Base-by-base conservation (phyloP, 1,140 invertebrate genomes). In the Hylyphantes graminicola region DNA sequence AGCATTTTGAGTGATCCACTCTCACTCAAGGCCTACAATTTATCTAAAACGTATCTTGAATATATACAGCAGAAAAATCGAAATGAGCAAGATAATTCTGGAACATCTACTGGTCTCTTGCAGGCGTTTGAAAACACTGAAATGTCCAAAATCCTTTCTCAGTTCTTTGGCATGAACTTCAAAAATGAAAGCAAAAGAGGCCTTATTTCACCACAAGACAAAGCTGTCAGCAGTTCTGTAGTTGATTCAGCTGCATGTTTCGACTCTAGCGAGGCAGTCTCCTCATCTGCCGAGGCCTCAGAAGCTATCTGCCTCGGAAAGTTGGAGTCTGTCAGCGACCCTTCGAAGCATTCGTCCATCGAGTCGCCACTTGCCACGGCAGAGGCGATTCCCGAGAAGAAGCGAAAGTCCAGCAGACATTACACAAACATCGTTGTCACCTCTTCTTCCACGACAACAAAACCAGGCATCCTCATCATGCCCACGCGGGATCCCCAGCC, bases 381-480 rank as follows among this genome's bases (percentile, higher is more conserved):
- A 79, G 53, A 79, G 67, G 61, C 17, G 57, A 35, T 35, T 35
- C 35, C 35, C 35, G 35, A 35, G 35, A 80, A 80, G 19, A 54
- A 80, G 7, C 57, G 65, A 21, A 54, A 51, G 50, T 15, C 19
- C 12, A 13, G 35, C 64, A 17, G 55, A 17, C 51, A 35, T 17
- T 48, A 64, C 79, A 2, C 65, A 48, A 51, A 59, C 79, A n/a
- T 67, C 67, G 3, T 68, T 63, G 9, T 54, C 51, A 10, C 50
- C 17, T 75, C 57, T 11, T 76, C 74, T 15, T 15, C 57, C 0
- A 17, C 57, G 9, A 5, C 48, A 12, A 73, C 82, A 12, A 86
- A 86, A 63, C 73, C 86, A 12, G 86, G 86, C 21, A 87, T 87
- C 74, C 51, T 87, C 8, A 21, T 83, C 10, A 74, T 73, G 50